A percentile compares a stretch with the other conserved stretches of the same genome.
These are phyloP conservation scores for Falco columbarius DNA, from an alignment of 2,797 vertebrate species.

Conservation along the genomic window DNA sequence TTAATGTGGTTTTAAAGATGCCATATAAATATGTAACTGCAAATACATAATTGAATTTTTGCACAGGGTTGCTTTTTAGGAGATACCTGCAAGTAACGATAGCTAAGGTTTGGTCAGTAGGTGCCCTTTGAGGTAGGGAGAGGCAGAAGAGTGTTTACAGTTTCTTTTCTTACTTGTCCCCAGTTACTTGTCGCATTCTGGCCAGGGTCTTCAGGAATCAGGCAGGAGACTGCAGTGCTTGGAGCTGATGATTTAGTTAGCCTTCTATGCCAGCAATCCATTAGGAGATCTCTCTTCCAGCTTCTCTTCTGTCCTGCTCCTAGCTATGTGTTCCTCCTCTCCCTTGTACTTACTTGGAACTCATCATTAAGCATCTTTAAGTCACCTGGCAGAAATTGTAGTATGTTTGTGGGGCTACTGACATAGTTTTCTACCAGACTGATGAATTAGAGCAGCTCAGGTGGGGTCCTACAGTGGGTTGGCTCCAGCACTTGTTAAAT, in stretches of 20 bases:
- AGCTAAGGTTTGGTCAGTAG: background rate
- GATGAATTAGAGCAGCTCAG: background rate
- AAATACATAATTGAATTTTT: background rate
- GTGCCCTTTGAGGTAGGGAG: background rate
- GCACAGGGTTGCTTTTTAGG: background rate
- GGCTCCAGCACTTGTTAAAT: background rate
- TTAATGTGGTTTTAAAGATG: background rate
- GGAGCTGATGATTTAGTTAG: background rate
- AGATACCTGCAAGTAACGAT: background rate
- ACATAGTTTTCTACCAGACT: slow-evolving; percentile 28
- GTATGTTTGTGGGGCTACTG: slow-evolving; percentile 11
- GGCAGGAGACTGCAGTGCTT: background rate
- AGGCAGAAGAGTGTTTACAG: background rate
- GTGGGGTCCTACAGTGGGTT: slow-evolving; percentile 35
- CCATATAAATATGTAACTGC: background rate
- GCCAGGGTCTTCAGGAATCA: background rate
- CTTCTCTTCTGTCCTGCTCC: background rate
- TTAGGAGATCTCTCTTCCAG: background rate
- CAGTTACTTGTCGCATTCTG: background rate
- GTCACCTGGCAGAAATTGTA: slow-evolving; percentile 16
- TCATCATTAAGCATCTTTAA: slow-evolving; percentile 17
- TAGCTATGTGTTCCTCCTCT: background rate
- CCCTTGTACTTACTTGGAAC: background rate
- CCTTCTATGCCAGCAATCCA: background rate
- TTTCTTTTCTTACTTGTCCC: background rate